Base-by-base conservation (phyloP, 2,797 vertebrate species). In the Cryptoblepharus egeriae region DNA sequence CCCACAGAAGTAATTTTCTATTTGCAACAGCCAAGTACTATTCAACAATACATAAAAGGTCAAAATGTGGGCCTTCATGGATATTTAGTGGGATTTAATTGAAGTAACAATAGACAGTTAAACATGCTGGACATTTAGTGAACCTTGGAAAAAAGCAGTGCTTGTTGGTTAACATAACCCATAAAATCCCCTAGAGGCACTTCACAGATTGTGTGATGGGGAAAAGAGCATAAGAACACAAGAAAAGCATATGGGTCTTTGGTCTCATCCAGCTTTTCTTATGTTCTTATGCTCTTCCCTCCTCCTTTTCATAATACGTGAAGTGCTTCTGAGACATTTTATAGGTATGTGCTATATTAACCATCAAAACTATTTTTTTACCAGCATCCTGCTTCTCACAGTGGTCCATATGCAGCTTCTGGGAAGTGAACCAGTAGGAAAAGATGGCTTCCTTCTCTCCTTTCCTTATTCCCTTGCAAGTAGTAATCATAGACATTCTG, bases 31-130 rank as follows among this genome's bases (percentile, higher is more conserved):
- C n/a, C 61, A 74, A 74, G 26, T 68, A 45, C 26, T 35, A 37
- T n/a, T 68, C 20, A 58, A 58, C n/a, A 77, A 68, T 45, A 57
- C 26, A 67, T 67, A 84, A 79, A 58, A 84, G 71, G 63, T 5
- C 37, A 73, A 45, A 18, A 16, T 61, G 65, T 80, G 37, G 10
- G 20, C 37, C 77, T 75, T 68, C n/a, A 2, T 10, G 74, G 1
- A 22, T 57, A 52, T 78, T 78, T 77, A 30, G 7, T 1, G 32
- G 3, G 22, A 6, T 1, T n/a, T 52, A 72, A 15, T 22, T 65
- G 49, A 81, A 88, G 61, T 1, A 85, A 0, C 1, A 35, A 84
- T 42, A 11, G 3, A 1, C 32, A 39, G 1, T 28, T 15, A 73
- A 76, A 2, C 0, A 0, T 68, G 10, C 2, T 80, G 12, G 28